phyloP scores from a whole-genome alignment of 2,888 invertebrate genomes.

The Cheilosia grossa region DNA sequence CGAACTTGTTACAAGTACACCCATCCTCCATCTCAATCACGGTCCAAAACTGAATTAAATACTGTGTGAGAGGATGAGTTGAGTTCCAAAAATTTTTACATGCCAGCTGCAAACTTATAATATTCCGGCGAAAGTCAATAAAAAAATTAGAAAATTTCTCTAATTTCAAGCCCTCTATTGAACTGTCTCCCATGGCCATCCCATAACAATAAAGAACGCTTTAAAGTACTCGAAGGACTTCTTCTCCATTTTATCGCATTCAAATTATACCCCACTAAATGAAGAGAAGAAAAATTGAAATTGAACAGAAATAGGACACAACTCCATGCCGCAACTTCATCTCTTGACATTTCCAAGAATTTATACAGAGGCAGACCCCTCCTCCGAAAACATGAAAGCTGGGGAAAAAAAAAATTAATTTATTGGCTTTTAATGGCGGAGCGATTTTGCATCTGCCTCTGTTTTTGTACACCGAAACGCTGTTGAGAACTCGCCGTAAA shows the following conservation, averaged over 20 bases:
- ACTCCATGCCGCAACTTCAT: background rate
- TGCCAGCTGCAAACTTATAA: no score
- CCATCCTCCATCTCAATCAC: no score
- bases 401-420: conserved; percentile 22
- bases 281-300: conserved; percentile 10
- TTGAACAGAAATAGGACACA: background rate
- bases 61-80: no score
- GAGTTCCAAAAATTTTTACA: no score
- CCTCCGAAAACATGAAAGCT: background rate
- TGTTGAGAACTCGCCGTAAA: conserved; percentile 2
- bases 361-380: background rate
- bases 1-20: no score
- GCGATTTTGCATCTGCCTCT: conserved; percentile 51
- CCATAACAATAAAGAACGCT: background rate
- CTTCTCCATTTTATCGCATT: conserved; percentile 1
- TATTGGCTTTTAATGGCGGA: conserved; percentile 60
- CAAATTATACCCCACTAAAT: conserved; percentile 3
- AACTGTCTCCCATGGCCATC: background rate
- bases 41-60: no score
- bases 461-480: conserved; percentile 9
- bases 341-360: background rate
- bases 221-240: background rate
- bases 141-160: no score
- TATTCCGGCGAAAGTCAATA: no score
- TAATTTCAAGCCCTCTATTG: no score